Percentiles rank a stretch among this genome's conserved stretches.
Evolutionary conservation across 1,140 invertebrate genomes (phyloP).

Genomic region (Mya arenaria): DNA sequence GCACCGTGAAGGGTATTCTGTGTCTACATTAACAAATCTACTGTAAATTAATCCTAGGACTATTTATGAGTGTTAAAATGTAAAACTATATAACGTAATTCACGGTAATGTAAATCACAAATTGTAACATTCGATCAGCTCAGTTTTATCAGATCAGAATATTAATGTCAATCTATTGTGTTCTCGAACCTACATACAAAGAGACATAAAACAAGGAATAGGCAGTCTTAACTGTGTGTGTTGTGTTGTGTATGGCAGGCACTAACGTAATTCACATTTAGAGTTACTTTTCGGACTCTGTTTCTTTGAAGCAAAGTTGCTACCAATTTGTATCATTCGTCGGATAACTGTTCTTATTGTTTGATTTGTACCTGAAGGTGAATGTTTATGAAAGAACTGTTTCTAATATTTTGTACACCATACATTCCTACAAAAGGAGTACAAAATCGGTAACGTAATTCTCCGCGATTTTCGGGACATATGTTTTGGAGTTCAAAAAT

Average conservation of each 20-base stretch:
- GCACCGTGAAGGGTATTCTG: neutral
- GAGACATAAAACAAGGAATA: neutral
- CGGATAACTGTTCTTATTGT: neutral
- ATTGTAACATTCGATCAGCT: neutral
- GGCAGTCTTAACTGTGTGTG: neutral
- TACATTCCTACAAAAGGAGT: neutral
- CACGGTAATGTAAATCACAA: neutral
- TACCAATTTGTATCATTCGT: neutral
- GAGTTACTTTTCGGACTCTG: neutral
- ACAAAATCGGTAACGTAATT: constrained; percentile 16
- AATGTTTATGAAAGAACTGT: neutral
- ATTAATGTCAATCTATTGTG: neutral
- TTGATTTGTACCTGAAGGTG: neutral
- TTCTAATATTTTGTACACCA: neutral
- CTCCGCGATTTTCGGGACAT: neutral
- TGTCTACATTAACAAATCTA: neutral
- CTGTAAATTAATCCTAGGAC: neutral
- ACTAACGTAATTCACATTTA: constrained; percentile 9
- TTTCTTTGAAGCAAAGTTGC: neutral
- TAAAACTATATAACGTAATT: constrained; percentile 10
- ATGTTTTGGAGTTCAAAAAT: no score
- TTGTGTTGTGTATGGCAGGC: neutral
- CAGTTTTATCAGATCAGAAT: neutral
- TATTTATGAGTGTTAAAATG: neutral
- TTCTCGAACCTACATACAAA: neutral